Percentiles rank a stretch among this genome's conserved stretches.
Evolutionary conservation across 2,113 vertebrate genomes (phyloP).

Genomic region (Cyanoramphus novaezelandiae): DNA sequence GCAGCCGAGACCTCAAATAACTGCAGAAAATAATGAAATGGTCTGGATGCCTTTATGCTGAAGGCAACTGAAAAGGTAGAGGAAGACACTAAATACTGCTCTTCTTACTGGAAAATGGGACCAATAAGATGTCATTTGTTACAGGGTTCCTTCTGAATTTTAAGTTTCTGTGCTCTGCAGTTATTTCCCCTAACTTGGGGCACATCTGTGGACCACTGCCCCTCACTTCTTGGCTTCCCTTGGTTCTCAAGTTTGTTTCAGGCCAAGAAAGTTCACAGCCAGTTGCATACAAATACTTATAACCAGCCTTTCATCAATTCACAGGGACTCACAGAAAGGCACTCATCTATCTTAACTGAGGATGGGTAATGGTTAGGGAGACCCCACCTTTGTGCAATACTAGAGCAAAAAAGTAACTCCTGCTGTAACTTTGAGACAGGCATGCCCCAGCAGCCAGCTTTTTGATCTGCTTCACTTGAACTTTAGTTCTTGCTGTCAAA

Average conservation of each 20-base stretch:
- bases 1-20: neutral
- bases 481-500: neutral
- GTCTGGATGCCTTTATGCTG: neutral
- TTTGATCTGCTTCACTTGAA: neutral
- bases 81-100: neutral
- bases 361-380: neutral
- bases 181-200: neutral
- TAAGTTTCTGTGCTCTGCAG: neutral
- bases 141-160: neutral
- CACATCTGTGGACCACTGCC: neutral
- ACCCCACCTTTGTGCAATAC: neutral
- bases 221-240: neutral
- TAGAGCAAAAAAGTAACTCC: neutral
- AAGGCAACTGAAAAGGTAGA: neutral
- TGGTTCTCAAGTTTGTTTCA: neutral
- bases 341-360: neutral
- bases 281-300: rapidly evolving
- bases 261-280: neutral
- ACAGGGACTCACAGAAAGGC: neutral
- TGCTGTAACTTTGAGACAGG: neutral
- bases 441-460: neutral
- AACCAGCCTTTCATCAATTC: neutral
- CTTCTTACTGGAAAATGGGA: neutral
- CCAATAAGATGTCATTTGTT: neutral
- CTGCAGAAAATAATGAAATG: neutral